Base-by-base conservation (phyloP, 2,113 vertebrate genomes). In the Solea senegalensis region DNA sequence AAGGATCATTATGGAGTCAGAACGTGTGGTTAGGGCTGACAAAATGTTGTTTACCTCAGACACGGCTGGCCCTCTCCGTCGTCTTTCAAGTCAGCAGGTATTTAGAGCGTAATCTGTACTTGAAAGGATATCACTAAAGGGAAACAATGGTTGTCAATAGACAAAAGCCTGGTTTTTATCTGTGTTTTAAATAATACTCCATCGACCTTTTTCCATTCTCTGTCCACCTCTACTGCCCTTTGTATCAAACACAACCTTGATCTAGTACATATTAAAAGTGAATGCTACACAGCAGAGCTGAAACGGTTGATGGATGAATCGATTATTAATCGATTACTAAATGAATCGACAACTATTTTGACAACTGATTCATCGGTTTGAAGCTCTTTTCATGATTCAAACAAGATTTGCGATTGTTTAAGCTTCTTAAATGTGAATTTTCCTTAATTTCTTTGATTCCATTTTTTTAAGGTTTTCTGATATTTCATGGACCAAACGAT, bases 91-190 rank as follows among this genome's bases (percentile, higher is more conserved):
- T 81, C 69, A 67, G 68, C 58, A 73, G 66, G 43, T 83, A 65
- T 82, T 86, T 79, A 69, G 77, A 61, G 45, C 34, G 51, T 65
- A 82, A 86, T 86, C 74, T 89, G 49, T 76, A 59, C 58, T 27
- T 53, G 44, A 65, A 57, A 72, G 58, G 73, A 52, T 59, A 68
- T 84, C 57, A 65, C 81, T 89, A 74, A 57, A 75, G 67, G 44
- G 34, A 58, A 70, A 79, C 41, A 76, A 70, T 77, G 75, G 48
- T 75, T 73, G 74, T 40, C 27, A 60, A 81, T 9, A 65, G 59
- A 55, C 39, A 57, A 48, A 59, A 55, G 62, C 16, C 16, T 16
- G 51, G 15, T 55, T 53, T 40, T 58, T 26, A 66, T 80, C 49
- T 16, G 14, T 40, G 55, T 84, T 71, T 72, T 28, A 52, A 72